These are phyloP conservation scores for Micromys minutus DNA, from an alignment of 2,113 vertebrate genomes.

Conservation along the genomic window DNA sequence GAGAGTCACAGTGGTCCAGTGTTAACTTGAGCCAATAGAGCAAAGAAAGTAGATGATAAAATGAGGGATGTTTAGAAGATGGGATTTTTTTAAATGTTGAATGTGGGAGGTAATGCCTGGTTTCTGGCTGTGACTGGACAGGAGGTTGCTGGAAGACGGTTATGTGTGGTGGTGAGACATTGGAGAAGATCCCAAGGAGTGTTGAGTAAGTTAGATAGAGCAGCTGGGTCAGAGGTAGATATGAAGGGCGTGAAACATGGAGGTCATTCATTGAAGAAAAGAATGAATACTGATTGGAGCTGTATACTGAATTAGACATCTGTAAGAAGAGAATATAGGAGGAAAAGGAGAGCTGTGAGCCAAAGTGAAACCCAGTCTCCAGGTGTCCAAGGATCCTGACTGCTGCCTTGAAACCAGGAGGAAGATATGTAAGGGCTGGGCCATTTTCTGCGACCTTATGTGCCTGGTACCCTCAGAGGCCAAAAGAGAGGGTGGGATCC, in stretches of 20 bases:
- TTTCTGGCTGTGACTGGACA: not conserved
- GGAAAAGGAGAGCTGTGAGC: not conserved
- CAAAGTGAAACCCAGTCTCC: not conserved
- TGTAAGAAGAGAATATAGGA: not conserved
- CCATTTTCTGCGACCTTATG: not conserved
- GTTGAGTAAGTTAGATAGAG: not conserved
- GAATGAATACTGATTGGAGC: slow-evolving; percentile 28
- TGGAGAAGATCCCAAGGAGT: not conserved
- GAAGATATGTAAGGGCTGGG: not conserved
- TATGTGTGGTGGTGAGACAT: not conserved
- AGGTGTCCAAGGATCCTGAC: not conserved
- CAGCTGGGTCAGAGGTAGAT: not conserved
- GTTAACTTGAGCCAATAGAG: not conserved
- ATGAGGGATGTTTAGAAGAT: slow-evolving; percentile 4
- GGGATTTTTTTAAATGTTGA: slow-evolving; percentile 35
- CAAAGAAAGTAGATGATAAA: slow-evolving; percentile 22
- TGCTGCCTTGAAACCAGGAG: not conserved
- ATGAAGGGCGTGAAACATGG: too few relatives aligned
- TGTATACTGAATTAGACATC: not conserved
- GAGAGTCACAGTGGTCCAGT: not conserved
- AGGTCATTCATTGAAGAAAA: slow-evolving; percentile 30
- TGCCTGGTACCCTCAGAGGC: not conserved
- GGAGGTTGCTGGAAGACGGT: not conserved
- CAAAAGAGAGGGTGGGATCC: not conserved
- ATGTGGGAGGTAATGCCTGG: not conserved